Evolutionary conservation across 2,797 vertebrate species (phyloP).

Genomic region (Coranthus polyacanthus): DNA sequence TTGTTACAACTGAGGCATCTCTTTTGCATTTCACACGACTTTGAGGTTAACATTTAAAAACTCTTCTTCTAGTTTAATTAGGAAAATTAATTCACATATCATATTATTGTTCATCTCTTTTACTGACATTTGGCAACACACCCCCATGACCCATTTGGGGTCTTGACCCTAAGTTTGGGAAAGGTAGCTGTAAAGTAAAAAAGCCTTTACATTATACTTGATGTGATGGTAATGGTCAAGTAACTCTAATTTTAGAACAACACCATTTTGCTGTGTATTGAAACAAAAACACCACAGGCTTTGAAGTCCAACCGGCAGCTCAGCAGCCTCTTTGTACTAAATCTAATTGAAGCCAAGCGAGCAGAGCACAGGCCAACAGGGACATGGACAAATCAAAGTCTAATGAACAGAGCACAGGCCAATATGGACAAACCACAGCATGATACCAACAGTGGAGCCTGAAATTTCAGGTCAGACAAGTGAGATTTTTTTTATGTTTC

Average conservation of each 20-base stretch:
- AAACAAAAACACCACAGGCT: conserved; percentile 30
- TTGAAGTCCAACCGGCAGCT: conserved; percentile 42
- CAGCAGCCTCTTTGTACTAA: conserved; percentile 30
- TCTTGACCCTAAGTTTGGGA: too few relatives aligned
- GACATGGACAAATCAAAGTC: conserved; percentile 44
- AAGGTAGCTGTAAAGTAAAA: background rate
- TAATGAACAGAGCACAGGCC: conserved; percentile 56
- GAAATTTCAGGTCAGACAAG: conserved; percentile 10
- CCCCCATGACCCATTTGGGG: too few relatives aligned
- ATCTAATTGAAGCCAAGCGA: conserved; percentile 50
- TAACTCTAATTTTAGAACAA: conserved; percentile 16
- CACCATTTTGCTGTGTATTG: conserved; percentile 12
- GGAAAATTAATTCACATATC: too few relatives aligned
- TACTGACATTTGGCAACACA: too few relatives aligned
- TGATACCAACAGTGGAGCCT: conserved; percentile 22
- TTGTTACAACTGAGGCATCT: too few relatives aligned
- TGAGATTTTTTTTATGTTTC: conserved; percentile 1
- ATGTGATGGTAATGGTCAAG: background rate
- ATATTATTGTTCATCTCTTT: too few relatives aligned
- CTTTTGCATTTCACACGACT: too few relatives aligned
- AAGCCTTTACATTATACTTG: background rate
- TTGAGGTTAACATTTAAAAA: too few relatives aligned
- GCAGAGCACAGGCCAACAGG: conserved; percentile 33
- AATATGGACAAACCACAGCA: conserved; percentile 44
- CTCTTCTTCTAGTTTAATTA: too few relatives aligned